Conservation (phyloP, 2,113 vertebrate species). For the Conger conger region DNA sequence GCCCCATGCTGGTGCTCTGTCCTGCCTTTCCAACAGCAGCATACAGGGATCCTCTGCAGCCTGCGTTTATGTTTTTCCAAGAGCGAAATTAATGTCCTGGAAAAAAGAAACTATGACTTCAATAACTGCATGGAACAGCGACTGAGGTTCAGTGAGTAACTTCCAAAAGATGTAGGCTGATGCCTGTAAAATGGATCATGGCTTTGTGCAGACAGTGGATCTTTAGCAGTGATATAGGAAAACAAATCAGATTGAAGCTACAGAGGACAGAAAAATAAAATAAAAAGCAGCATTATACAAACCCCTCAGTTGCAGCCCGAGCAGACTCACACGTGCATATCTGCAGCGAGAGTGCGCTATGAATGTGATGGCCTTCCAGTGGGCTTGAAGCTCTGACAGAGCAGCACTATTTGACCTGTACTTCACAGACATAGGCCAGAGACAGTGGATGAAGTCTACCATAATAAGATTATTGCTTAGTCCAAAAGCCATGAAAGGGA, state of each 20-base stretch:
- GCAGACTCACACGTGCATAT: background rate
- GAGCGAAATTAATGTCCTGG: constrained; percentile 44
- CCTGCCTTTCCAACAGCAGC: constrained; percentile 42
- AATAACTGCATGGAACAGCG: background rate
- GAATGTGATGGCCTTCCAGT: background rate
- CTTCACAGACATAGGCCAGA: background rate
- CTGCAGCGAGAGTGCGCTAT: background rate
- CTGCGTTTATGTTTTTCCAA: constrained; percentile 38
- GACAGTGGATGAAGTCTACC: background rate
- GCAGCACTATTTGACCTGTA: background rate
- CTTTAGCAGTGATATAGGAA: background rate
- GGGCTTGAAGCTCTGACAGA: background rate
- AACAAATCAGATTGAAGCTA: background rate
- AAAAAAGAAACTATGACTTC: constrained; percentile 40
- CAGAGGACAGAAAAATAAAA: background rate
- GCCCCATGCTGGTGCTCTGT: constrained; percentile 20
- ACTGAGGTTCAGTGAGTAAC: background rate
- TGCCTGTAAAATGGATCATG: background rate
- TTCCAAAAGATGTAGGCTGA: background rate
- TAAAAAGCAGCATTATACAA: background rate
- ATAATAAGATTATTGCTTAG: background rate
- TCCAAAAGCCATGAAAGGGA: constrained; percentile 25
- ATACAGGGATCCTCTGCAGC: constrained; percentile 16
- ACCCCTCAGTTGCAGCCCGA: background rate
- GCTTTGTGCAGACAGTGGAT: background rate